Percentiles rank a stretch among this genome's conserved stretches.
Evolutionary conservation across 1,140 invertebrate genomes (phyloP).

Genomic region (Metaphire vulgaris): DNA sequence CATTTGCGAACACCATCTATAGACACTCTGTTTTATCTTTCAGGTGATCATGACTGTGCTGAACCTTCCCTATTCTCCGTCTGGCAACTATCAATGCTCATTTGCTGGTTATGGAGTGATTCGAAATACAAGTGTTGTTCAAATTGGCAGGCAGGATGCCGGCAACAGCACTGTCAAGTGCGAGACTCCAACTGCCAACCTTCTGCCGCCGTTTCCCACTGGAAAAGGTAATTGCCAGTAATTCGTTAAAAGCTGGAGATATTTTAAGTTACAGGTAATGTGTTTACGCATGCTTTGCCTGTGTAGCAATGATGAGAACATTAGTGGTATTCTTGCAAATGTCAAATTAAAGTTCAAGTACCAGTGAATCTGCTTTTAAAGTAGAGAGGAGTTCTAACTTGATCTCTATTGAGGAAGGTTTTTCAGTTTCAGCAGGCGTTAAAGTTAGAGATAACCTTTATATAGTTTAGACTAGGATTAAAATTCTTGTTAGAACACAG

Average conservation of each 20-base stretch:
- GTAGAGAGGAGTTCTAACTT: too few relatives aligned
- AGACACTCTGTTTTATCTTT: conserved; percentile 40
- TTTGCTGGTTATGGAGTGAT: conserved; percentile 73
- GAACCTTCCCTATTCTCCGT: conserved; percentile 72
- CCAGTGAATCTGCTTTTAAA: too few relatives aligned
- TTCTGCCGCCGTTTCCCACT: conserved; percentile 75
- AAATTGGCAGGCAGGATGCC: conserved; percentile 59
- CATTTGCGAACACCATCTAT: too few relatives aligned
- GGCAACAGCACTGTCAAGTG: conserved; percentile 65
- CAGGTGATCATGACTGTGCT: conserved; percentile 80
- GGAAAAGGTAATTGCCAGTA: conserved; percentile 80
- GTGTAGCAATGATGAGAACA: too few relatives aligned
- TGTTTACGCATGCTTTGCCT: background rate
- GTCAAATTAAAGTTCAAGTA: too few relatives aligned
- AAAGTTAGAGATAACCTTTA: too few relatives aligned
- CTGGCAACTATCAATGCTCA: conserved; percentile 75
- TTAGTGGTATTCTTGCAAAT: too few relatives aligned
- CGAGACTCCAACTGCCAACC: conserved; percentile 84
- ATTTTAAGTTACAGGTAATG: background rate
- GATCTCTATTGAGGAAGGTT: too few relatives aligned
- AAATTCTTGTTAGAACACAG: too few relatives aligned
- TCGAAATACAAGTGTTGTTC: conserved; percentile 73
- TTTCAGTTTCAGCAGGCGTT: too few relatives aligned
- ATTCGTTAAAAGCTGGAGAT: conserved; percentile 35
- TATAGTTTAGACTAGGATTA: too few relatives aligned